A percentile compares a stretch with the other conserved stretches of the same genome.
phyloP scores from a whole-genome alignment of 1,140 invertebrate species.

The Anoplophora glabripennis region DNA sequence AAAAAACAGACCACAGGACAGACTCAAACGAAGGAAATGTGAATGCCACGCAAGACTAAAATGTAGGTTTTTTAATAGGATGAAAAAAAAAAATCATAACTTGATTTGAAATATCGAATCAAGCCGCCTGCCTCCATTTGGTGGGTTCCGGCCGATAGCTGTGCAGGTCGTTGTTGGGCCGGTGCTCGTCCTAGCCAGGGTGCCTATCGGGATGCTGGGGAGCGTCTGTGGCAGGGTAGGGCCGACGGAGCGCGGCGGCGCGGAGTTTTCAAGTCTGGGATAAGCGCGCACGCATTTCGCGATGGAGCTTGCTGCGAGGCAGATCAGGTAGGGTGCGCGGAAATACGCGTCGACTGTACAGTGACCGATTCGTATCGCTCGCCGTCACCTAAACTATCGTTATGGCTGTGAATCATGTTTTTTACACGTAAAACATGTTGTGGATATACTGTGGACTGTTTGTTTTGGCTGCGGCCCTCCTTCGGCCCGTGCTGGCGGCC shows the following conservation, averaged over 20 bases:
- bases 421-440: conserved; percentile 39
- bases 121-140: too few relatives aligned
- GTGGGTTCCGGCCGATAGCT: too few relatives aligned
- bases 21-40: too few relatives aligned
- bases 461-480: conserved; percentile 31
- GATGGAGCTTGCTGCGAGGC: conserved; percentile 42
- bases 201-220: conserved; percentile 31
- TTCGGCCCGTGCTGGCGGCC: conserved; percentile 33
- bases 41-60: too few relatives aligned
- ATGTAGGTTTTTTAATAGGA: too few relatives aligned
- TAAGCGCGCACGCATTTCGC: conserved; percentile 38
- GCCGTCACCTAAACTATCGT: conserved; percentile 8
- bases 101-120: too few relatives aligned
- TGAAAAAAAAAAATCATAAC: too few relatives aligned
- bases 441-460: conserved; percentile 34
- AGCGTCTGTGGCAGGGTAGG: conserved; percentile 38
- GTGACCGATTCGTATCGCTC: too few relatives aligned
- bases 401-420: conserved; percentile 45
- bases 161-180: background rate
- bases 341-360: background rate
- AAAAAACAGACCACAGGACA: too few relatives aligned
- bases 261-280: conserved; percentile 31
- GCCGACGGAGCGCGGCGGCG: conserved; percentile 36
- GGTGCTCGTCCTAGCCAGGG: conserved; percentile 10
- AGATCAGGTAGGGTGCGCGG: conserved; percentile 40